These are phyloP conservation scores for Hestina assimilis DNA, from an alignment of 1,140 invertebrate genomes.

Conservation along the genomic window DNA sequence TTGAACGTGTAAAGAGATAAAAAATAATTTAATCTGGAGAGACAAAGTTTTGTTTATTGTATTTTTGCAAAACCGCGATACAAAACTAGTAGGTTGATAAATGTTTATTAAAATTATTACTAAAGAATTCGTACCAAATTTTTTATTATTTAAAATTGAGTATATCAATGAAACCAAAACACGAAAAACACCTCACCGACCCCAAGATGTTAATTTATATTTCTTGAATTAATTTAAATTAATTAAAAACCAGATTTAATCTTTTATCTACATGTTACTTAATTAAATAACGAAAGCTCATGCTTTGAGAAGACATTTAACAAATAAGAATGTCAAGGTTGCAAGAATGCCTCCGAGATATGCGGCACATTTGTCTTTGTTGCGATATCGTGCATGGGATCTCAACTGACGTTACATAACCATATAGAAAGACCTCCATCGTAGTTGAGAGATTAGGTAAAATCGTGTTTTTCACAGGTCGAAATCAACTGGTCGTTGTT, in stretches of 20 bases:
- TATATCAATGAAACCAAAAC: not conserved
- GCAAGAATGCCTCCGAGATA: conserved; percentile 50
- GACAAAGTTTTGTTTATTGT: too few species aligned
- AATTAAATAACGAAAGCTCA: not conserved
- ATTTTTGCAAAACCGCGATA: too few species aligned
- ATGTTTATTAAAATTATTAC: too few species aligned
- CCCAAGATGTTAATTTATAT: too few species aligned
- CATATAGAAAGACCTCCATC: conserved; percentile 21
- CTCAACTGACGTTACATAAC: conserved; percentile 52
- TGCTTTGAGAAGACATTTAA: not conserved
- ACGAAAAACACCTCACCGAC: too few species aligned
- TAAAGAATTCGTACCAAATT: too few species aligned
- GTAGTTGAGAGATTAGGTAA: not conserved
- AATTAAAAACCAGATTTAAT: not conserved
- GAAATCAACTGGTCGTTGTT: conserved; percentile 36
- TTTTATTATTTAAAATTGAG: not conserved
- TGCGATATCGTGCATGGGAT: conserved; percentile 60
- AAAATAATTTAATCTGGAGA: too few species aligned
- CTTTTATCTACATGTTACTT: too few species aligned
- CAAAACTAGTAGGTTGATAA: too few species aligned
- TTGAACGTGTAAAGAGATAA: too few species aligned
- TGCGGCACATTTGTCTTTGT: conserved; percentile 66
- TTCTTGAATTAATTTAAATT: not conserved
- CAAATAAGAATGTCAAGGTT: conserved; percentile 62
- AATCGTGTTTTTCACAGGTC: conserved; percentile 35